Percentiles rank a stretch among this genome's conserved stretches.
phyloP scores from a whole-genome alignment of 2,113 vertebrate genomes.

The Astur gentilis region DNA sequence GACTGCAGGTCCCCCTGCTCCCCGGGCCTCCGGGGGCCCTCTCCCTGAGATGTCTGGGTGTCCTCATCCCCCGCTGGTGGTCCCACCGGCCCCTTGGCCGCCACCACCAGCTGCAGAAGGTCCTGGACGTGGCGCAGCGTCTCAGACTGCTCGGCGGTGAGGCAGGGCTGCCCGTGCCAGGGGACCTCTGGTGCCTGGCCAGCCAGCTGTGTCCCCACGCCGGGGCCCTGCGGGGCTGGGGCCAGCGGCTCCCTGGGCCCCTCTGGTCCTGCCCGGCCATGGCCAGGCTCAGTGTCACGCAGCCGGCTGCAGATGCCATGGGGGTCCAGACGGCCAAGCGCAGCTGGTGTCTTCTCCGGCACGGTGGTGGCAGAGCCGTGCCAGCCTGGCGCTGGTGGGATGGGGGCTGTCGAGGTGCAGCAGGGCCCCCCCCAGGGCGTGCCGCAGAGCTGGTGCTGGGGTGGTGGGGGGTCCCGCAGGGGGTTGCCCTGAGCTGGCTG shows the following conservation, averaged over 20 bases:
- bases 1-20: constrained; percentile 76
- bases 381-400: background rate
- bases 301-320: constrained; percentile 52
- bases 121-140: constrained; percentile 77
- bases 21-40: background rate
- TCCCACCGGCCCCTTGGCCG: constrained; percentile 72
- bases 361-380: background rate
- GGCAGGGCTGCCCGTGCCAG: background rate
- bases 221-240: background rate
- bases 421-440: background rate
- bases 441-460: constrained; percentile 18
- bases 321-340: constrained; percentile 40
- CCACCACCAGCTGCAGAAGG: constrained; percentile 79
- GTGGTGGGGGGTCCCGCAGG: background rate
- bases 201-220: background rate
- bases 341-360: constrained; percentile 34
- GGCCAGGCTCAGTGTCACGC: background rate
- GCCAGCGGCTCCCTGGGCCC: background rate
- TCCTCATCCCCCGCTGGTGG: constrained; percentile 65
- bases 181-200: background rate
- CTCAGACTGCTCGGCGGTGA: constrained; percentile 66
- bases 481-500: constrained; percentile 8
- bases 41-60: constrained; percentile 54
- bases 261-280: background rate
- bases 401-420: background rate